phyloP scores from a whole-genome alignment of 1,140 invertebrate genomes.

The Melanaphis sacchari region DNA sequence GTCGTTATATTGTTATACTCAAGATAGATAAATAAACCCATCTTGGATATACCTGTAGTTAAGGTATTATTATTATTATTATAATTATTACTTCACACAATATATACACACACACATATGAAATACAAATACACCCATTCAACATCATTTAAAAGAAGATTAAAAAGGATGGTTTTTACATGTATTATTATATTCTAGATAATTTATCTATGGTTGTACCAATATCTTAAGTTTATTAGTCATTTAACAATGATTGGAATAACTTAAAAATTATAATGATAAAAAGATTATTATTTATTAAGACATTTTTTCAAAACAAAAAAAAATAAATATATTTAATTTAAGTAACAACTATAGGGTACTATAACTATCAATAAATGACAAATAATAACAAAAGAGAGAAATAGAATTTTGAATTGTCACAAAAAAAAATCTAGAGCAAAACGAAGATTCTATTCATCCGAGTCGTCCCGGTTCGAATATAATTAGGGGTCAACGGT shows the following conservation, averaged over 20 bases:
- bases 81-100: too few species aligned
- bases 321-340: background rate
- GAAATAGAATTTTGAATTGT: background rate
- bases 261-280: background rate
- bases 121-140: background rate
- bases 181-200: too few species aligned
- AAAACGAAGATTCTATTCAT: conserved; percentile 50
- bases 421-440: conserved; percentile 45
- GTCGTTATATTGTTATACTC: too few species aligned
- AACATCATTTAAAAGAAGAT: background rate
- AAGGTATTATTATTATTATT: too few species aligned
- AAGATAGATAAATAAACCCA: too few species aligned
- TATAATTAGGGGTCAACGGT: conserved; percentile 57
- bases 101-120: too few species aligned
- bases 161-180: background rate
- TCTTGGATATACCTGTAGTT: too few species aligned
- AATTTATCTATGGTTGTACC: too few species aligned
- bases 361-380: background rate
- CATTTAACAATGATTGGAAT: too few species aligned
- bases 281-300: background rate
- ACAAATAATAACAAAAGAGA: background rate
- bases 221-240: background rate
- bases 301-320: background rate
- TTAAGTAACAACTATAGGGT: background rate
- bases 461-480: conserved; percentile 50